Percentiles rank a stretch among this genome's conserved stretches.
phyloP scores from a whole-genome alignment of 2,113 vertebrate species.

The Hippocampus mohnikei region DNA sequence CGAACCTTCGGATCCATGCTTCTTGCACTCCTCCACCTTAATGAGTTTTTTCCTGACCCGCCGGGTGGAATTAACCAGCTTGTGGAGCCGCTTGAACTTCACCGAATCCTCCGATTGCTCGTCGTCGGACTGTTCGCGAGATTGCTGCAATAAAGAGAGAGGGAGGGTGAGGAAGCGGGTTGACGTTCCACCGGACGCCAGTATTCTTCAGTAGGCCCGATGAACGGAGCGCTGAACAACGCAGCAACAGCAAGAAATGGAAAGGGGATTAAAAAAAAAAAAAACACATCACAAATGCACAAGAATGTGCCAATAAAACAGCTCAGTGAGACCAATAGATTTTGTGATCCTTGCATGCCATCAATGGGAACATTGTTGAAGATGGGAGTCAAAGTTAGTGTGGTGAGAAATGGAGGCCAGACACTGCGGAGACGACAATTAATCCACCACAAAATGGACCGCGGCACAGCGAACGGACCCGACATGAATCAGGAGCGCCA shows the following conservation, averaged over 20 bases:
- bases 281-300: not conserved
- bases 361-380: slow-evolving; percentile 38
- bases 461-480: not conserved
- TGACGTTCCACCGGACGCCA: not conserved
- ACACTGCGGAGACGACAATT: not conserved
- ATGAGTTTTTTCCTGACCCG: slow-evolving; percentile 95
- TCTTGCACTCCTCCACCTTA: slow-evolving; percentile 94
- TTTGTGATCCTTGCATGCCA: slow-evolving; percentile 9
- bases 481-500: slow-evolving; percentile 1
- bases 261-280: not conserved
- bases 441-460: slow-evolving; percentile 17
- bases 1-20: slow-evolving; percentile 86
- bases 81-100: slow-evolving; percentile 97
- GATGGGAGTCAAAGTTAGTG: slow-evolving; percentile 58
- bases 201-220: not conserved
- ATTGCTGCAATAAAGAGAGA: slow-evolving; percentile 70
- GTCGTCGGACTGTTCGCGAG: slow-evolving; percentile 95
- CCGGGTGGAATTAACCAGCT: slow-evolving; percentile 95
- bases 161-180: slow-evolving; percentile 15
- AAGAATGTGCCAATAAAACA: slow-evolving; percentile 4
- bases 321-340: not conserved
- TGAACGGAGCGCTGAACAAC: not conserved
- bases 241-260: not conserved
- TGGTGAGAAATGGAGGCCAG: slow-evolving; percentile 49
- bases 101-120: slow-evolving; percentile 91